Evolutionary conservation across 2,797 vertebrate species (phyloP), one percentile per base, ranked within the genome.

Genomic region (Thripadectes ignobilis): DNA sequence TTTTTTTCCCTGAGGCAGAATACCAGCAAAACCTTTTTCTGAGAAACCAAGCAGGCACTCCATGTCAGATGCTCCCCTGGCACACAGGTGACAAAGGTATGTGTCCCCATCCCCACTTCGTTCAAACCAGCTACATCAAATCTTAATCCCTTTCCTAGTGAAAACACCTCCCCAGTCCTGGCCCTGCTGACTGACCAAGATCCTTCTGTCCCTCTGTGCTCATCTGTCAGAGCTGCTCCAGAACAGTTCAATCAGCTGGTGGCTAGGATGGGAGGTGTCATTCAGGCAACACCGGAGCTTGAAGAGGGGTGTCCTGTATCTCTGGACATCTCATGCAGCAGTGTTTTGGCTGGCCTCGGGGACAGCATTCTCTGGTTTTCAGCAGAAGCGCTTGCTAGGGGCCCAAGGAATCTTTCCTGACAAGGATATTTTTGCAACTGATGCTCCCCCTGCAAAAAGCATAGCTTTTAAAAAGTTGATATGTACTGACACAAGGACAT

Each of bases 101-200:
- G 0, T 0, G 3, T 45, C 41, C 41, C 41, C 18, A 43, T 20
- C 24, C 23, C 20, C 0, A 1, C 17, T 68, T 27, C 24, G 23
- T 34, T 51, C 39, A 62, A 11, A 78, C 36, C 30, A 48, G 14
- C 21, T n/a, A 20, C 16, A n/a, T 20, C 61, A 71, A 69, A 58
- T n/a, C 21, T 18, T 46, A 67, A 46, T n/a, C 18, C 39, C 6
- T 57, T 27, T 74, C 13, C 18, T 15, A 22, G 32, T 1, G 3
- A 77, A 77, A 91, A 57, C 13, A 6, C 14, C 16, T 86, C n/a
- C 20, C 14, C 34, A 69, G 20, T 2, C 29, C 61, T 68, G 48
- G n/a, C 9, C 27, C 49, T 62, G 18, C 49, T 78, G 65, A n/a
- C 38, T 89, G 39, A 45, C 58, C 36, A 57, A 88, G 34, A 36